Evolutionary conservation across 2,113 vertebrate species (phyloP), one percentile per base, ranked within the genome.

Genomic region (Phoxinus phoxinus): DNA sequence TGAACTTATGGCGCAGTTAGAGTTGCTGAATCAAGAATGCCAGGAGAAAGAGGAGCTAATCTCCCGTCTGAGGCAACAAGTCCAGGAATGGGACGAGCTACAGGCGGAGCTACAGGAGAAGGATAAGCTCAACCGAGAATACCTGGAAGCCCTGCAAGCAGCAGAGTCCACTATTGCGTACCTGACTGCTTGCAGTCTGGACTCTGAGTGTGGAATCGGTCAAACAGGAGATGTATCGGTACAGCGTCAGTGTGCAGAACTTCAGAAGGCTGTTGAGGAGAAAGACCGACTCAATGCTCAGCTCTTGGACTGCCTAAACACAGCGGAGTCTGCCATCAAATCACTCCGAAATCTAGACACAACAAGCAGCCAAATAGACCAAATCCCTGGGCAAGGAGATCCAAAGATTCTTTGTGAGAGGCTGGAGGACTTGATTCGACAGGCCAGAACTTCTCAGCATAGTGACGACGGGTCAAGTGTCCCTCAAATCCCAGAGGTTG

Each of bases 151-250:
- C 32, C 78, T 95, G 46, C 92, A 92, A 75, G 94, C 93, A 4
- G 93, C 94, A 1, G 90, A 95, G 72, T 94, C 94, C 90, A 95
- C 94, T 61, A 94, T 95, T 11, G 92, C 93, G 23, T 94, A 95
- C 84, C 91, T 95, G 80, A 95, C 94, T 0, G 94, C 95, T 53
- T 95, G 93, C 81, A 95, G 90, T 80, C 84, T 95, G 84, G 94
- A 94, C 87, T 91, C 82, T 51, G 93, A 95, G 72, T 87, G 84
- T 17, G 87, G 90, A 21, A 79, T 89, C 75, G 83, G 61, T 61
- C 86, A 32, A 84, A 86, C 23, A 0, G 61, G 78, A 27, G 46
- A 44, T 82, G 81, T 32, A 84, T 63, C 21, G 44, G 23, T 67
- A 46, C 88, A 90, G 56, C 87, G 30, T 74, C 85, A 81, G 71